A percentile compares a stretch with the other conserved stretches of the same genome.
These are phyloP conservation scores for Leptobrachium leishanense DNA, from an alignment of 2,113 vertebrate genomes.

Conservation along the genomic window DNA sequence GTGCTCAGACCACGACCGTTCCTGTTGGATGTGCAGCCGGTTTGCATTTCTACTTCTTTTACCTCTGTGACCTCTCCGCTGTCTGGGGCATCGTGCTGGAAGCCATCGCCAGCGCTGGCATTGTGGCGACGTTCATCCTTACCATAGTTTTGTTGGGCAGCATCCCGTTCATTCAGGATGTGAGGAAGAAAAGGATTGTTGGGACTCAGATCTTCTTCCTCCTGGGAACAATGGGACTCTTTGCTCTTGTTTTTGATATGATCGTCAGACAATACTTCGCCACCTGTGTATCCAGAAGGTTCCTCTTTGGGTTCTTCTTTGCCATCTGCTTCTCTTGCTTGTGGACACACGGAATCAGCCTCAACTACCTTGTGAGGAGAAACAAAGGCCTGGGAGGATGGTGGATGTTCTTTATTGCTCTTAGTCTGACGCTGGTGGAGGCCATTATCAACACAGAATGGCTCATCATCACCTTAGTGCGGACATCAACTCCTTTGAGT, in stretches of 20 bases:
- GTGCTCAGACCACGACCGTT: slow-evolving; percentile 44
- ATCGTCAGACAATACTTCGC: slow-evolving; percentile 80
- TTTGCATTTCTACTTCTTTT: slow-evolving; percentile 81
- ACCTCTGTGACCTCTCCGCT: slow-evolving; percentile 78
- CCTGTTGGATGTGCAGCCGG: slow-evolving; percentile 76
- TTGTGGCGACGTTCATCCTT: slow-evolving; percentile 77
- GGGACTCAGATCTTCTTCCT: slow-evolving; percentile 78
- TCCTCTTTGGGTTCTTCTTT: slow-evolving; percentile 91
- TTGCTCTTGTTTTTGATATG: slow-evolving; percentile 87
- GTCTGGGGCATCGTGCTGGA: slow-evolving; percentile 91
- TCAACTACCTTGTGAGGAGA: slow-evolving; percentile 75
- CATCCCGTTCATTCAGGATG: slow-evolving; percentile 77
- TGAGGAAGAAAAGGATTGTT: slow-evolving; percentile 71
- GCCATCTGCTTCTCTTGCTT: slow-evolving; percentile 87
- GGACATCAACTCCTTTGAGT: neutral
- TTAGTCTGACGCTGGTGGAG: slow-evolving; percentile 81
- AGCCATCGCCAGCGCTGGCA: slow-evolving; percentile 75
- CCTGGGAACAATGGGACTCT: slow-evolving; percentile 81
- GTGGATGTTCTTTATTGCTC: slow-evolving; percentile 69
- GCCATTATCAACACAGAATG: slow-evolving; percentile 91
- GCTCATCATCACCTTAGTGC: slow-evolving; percentile 86
- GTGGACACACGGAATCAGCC: slow-evolving; percentile 74
- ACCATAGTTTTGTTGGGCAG: slow-evolving; percentile 83
- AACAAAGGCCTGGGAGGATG: slow-evolving; percentile 70
- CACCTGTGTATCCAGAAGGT: slow-evolving; percentile 85